phyloP scores from a whole-genome alignment of 2,888 invertebrate genomes.

The Diachrysia chrysitis region DNA sequence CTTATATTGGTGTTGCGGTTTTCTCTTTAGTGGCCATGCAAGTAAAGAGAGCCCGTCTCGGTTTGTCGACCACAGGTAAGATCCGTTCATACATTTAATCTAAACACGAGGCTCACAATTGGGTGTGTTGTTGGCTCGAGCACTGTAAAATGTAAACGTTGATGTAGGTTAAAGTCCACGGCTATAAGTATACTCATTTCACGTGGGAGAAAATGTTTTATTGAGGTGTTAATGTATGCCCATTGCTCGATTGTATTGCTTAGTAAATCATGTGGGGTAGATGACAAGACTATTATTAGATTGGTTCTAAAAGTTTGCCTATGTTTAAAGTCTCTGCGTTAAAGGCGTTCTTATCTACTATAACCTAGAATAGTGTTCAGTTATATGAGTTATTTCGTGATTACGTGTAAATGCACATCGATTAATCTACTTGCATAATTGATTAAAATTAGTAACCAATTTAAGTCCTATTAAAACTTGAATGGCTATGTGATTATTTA shows the following conservation, averaged over 20 bases:
- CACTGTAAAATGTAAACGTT: slow-evolving; percentile 64
- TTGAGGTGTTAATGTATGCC: slow-evolving; percentile 86
- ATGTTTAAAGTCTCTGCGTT: slow-evolving; percentile 63
- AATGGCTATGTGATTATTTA: slow-evolving; percentile 6
- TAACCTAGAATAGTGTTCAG: no score
- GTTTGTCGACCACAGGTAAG: slow-evolving; percentile 68
- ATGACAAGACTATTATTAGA: slow-evolving; percentile 75
- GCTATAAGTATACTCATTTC: slow-evolving; percentile 68
- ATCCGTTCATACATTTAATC: slow-evolving; percentile 65
- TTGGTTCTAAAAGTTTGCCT: slow-evolving; percentile 82
- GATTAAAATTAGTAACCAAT: slow-evolving; percentile 2
- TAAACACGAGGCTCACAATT: slow-evolving; percentile 69
- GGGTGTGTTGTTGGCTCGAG: slow-evolving; percentile 69
- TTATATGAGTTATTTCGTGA: no score
- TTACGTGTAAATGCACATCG: neutral
- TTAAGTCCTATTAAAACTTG: slow-evolving; percentile 13
- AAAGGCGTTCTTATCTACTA: no score
- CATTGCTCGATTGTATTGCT: slow-evolving; percentile 88
- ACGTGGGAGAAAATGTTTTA: slow-evolving; percentile 81
- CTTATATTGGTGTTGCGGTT: slow-evolving; percentile 72
- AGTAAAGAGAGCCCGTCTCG: slow-evolving; percentile 67
- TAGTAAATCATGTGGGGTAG: slow-evolving; percentile 80
- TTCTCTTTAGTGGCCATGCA: slow-evolving; percentile 71
- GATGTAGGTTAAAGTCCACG: slow-evolving; percentile 80
- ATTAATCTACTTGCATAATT: slow-evolving; percentile 4